Evolutionary conservation across 2,888 invertebrate species (phyloP), one percentile per base, ranked within the genome.

Genomic region (Tanytarsus gracilentus): DNA sequence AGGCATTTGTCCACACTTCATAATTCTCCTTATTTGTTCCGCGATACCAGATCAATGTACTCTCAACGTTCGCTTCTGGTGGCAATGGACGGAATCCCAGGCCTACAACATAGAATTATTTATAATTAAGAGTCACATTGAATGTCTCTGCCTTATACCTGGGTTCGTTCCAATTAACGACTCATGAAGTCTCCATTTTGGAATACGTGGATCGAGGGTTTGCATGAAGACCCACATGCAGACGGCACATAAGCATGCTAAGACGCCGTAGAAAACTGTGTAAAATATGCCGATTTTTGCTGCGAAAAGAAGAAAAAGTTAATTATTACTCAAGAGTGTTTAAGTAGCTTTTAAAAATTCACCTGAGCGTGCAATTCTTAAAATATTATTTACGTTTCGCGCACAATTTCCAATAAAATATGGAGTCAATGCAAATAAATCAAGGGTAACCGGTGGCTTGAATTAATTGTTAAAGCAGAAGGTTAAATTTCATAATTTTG

Each of bases 201-300:
- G 97, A 69, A 85, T 83, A 66, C 88, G 80, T n/a, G 86, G 83
- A 73, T 94, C 91, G 68, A 96, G 75, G 1, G 93, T 92, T 73
- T 88, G 88, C 66, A 87, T 85, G 79, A 99, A 98, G 62, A 88
- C 88, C 83, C 92, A 89, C 81, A 96, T 86, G 76, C 96, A 94
- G 64, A 94, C 88, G 18, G 93, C 86, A 64, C n/a, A n/a, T n/a
- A n/a, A n/a, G n/a, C n/a, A n/a, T n/a, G 89, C 91, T 69, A 99
- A 78, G 65, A 90, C 88, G 62, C 85, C 78, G 77, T 97, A 98
- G 79, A 97, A 98, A 67, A 91, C 81, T 67, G 92, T 76, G 78
- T 98, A 99, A 79, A 98, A 99, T n/a, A 92, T 75, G 59, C 85
- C 82, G 70, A 98, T 95, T 79, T 96, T 94, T 63, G 85, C 95